Base-by-base conservation (phyloP, 2,797 vertebrate species). In the Hafferia zeledoni region DNA sequence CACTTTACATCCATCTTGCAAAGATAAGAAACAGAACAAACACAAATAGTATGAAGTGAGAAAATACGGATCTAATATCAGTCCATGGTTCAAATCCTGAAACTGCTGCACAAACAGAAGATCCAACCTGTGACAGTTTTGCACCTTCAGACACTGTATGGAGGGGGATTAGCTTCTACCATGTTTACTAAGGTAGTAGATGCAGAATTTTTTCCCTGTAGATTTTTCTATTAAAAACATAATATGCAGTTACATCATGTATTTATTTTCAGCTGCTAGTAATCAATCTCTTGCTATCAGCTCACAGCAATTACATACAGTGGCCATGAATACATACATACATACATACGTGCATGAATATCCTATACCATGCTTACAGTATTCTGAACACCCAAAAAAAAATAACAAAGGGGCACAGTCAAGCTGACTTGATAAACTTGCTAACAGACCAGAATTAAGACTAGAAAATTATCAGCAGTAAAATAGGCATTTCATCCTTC, bases 1-100 rank as follows among this genome's bases (percentile, higher is more conserved):
- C 15, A 9, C 49, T 28, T 41, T 49, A 75, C 57, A 92, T 69
- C 24, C 63, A 52, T 37, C 55, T 90, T 56, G 25, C 35, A 61
- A 47, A 59, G 28, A 83, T 30, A 89, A 87, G 78, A 60, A 70
- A 87, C 64, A 56, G 4, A 53, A 91, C 57, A 93, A 95, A 94
- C 85, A 92, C 35, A 70, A 8, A 1, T 28, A 63, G 78, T n/a
- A 56, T 69, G 47, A 65, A 92, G 83, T 55, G 30, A 56, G 72
- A 93, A 96, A 97, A 91, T 46, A 78, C 60, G 95, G 37, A 79
- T 85, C 72, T 94, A 68, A 39, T 88, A 68, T 35, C 37, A 53
- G 67, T 65, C 68, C 30, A 2, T 16, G 20, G 28, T 59, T 84
- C 65, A 94, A 61, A 59, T 47, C 23, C 59, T 43, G 30, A 72